Base-by-base conservation (phyloP, 1,140 invertebrate genomes). In the Heliconius hermathena region DNA sequence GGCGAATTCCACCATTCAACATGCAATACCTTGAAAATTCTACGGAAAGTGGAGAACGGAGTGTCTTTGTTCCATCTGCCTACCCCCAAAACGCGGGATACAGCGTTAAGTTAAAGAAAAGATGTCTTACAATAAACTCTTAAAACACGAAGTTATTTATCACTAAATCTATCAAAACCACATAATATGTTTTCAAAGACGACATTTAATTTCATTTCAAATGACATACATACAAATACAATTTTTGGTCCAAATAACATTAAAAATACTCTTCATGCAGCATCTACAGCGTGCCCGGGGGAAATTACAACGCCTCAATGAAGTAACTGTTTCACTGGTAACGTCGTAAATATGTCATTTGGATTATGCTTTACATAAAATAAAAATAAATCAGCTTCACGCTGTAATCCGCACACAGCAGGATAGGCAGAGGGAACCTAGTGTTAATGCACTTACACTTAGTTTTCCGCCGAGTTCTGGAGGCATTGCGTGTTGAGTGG, bases 321-420 rank as follows among this genome's bases (percentile, higher is more conserved):
- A 60, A 60, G 57, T 60, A 60, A 60, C 57, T 60, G 57, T 60
- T 60, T 60, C 57, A 26, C 57, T 60, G 57, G n/a, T n/a, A 60
- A 60, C 57, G 57, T 60, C 57, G 57, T 60, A 60, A 60, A 60
- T 22, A 60, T 60, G 57, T 60, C 57, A 22, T 60, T 60, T 60
- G 57, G 57, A 60, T 60, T 60, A 60, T 22, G 26, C 1, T 60
- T 60, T 60, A 36, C 33, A 36, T 36, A 36, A 36, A 36, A 36
- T 36, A 36, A 6, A 36, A 36, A 8, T 36, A 36, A 36, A 36
- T 13, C 41, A 46, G 41, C 41, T 46, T 46, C 11, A 46, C 11
- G 11, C 41, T 46, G 41, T 46, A 46, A 13, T 9, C 41, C 41
- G 41, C 41, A 46, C 41, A 13, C 8, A 13, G 41, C 41, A 46